Evolutionary conservation across 2,888 invertebrate genomes (phyloP), one percentile per base, ranked within the genome.

Genomic region (Morpho deidamia): DNA sequence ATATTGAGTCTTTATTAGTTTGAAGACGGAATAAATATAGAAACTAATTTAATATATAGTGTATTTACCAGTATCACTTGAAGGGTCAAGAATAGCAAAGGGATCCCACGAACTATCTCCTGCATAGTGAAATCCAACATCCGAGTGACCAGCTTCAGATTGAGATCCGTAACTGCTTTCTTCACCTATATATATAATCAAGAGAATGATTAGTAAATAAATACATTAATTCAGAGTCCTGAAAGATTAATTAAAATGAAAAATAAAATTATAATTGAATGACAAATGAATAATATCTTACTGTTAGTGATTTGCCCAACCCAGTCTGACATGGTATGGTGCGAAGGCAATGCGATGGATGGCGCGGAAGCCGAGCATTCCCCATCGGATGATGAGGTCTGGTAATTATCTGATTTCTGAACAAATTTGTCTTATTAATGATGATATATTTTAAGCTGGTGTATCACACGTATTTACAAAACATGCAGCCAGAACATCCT

Each of bases 251-350:
- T 23, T 23, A 0, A 14, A 11, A 14, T 14, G 23, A 12, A 14
- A 12, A 9, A 42, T 10, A 12, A 33, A 34, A 46, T 49, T 14
- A 11, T 34, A 37, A 44, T 53, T 41, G 37, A 14, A 38, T 55
- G 44, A 42, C 41, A 49, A 23, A 23, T 23, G 23, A 23, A 23
- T 23, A 23, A 5, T 23, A 43, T 42, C 81, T 88, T 90, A 91
- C 96, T 96, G 81, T 97, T 97, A 67, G 96, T 96, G 43, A 96
- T 96, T 60, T 96, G 93, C 56, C 96, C 96, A 83, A 95, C 92
- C 95, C 96, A 96, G 82, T 96, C 96, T 43, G 95, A 94, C 69
- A 95, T 88, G 71, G 84, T 89, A 71, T 90, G 90, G 71, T 90
- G 90, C 64, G 89, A 90, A 58, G 89, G 89, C 63, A 89, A 83